Evolutionary conservation across 2,888 invertebrate genomes (phyloP).

Genomic region (Stenodera caucasica): DNA sequence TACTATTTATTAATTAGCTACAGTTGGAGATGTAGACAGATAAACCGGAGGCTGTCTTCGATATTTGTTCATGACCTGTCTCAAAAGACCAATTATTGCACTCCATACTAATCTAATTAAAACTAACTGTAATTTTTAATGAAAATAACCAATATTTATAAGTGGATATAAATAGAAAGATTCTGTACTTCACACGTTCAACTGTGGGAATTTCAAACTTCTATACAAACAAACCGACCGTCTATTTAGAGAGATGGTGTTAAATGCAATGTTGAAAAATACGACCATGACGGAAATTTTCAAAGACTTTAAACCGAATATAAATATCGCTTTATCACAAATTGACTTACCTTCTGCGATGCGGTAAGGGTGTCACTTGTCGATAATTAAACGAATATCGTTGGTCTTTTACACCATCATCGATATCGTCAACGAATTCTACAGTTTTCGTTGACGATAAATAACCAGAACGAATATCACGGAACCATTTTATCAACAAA

Average conservation of each 20-base stretch:
- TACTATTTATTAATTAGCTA: conserved; percentile 14
- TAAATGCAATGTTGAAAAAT: conserved; percentile 12
- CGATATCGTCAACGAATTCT: neutral
- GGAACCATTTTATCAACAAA: conserved; percentile 35
- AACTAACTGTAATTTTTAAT: neutral
- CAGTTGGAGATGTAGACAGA: neutral
- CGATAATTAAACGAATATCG: conserved; percentile 40
- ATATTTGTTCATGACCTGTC: neutral
- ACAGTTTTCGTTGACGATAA: neutral
- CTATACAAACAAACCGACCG: conserved; percentile 16
- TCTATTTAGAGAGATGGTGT: conserved; percentile 20
- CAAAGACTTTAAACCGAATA: neutral
- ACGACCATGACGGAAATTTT: neutral
- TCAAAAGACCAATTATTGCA: neutral
- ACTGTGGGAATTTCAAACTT: conserved; percentile 21
- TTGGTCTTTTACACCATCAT: conserved; percentile 22
- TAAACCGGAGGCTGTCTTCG: neutral
- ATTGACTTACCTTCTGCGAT: conserved; percentile 33
- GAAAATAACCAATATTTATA: too few species aligned
- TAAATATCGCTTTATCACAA: neutral
- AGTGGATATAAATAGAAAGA: too few species aligned
- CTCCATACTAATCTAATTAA: neutral
- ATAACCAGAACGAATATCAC: conserved; percentile 33
- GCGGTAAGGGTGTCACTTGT: conserved; percentile 28
- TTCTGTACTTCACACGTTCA: neutral